phyloP scores from a whole-genome alignment of 2,113 vertebrate genomes.

The Oreochromis tanganicae region DNA sequence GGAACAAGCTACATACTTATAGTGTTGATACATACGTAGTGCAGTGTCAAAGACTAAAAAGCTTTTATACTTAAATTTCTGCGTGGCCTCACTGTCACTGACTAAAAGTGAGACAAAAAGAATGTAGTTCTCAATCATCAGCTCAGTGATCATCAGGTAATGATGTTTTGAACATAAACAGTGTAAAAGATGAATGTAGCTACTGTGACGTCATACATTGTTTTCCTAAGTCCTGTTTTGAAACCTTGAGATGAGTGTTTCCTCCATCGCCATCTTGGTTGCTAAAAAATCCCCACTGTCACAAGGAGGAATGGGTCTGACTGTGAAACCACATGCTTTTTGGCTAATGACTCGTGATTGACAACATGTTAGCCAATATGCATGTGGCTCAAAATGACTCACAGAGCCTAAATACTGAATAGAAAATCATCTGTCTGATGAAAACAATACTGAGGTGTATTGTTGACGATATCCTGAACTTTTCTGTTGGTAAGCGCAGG shows the following conservation, averaged over 20 bases:
- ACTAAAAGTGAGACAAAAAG: background rate
- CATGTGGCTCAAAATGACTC: background rate
- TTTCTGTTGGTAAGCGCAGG: background rate
- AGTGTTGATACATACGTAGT: background rate
- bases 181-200: background rate
- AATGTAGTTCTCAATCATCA: background rate
- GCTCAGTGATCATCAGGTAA: background rate
- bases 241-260: background rate
- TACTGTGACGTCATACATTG: background rate
- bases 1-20: background rate
- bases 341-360: background rate
- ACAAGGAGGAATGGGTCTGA: background rate
- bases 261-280: background rate
- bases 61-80: background rate
- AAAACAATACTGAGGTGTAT: background rate
- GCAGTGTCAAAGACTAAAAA: background rate
- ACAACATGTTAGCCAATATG: background rate
- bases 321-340: background rate
- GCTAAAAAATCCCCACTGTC: background rate
- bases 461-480: background rate
- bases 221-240: background rate
- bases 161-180: background rate
- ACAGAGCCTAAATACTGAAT: background rate
- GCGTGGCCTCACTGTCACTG: background rate
- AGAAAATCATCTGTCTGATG: background rate